phyloP scores from a whole-genome alignment of 2,888 invertebrate genomes.

The Heterodera filipjevi region DNA sequence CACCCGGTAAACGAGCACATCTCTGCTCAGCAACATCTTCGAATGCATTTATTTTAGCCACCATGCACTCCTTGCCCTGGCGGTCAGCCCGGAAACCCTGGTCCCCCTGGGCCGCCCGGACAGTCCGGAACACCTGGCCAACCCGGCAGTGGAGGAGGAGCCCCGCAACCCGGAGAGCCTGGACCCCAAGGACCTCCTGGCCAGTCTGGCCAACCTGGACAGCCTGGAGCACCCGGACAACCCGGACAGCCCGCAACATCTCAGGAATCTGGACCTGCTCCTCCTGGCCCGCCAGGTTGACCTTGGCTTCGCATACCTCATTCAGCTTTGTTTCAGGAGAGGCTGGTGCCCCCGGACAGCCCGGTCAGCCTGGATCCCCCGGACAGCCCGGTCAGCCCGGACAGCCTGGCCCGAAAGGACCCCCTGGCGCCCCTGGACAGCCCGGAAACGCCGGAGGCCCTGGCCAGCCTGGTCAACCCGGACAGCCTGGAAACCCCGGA shows the following conservation, averaged over 20 bases:
- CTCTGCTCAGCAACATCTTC: not conserved
- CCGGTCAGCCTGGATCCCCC: slow-evolving; percentile 56
- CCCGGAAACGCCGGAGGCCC: slow-evolving; percentile 46
- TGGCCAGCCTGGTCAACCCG: slow-evolving; percentile 40
- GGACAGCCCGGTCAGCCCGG: slow-evolving; percentile 49
- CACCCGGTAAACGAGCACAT: slow-evolving; percentile 48
- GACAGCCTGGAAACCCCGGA: slow-evolving; percentile 37
- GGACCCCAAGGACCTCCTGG: slow-evolving; percentile 44
- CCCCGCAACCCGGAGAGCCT: slow-evolving; percentile 48
- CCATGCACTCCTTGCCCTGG: slow-evolving; percentile 37
- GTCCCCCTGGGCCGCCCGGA: slow-evolving; percentile 51
- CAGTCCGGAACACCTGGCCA: slow-evolving; percentile 50
- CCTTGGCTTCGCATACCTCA: not conserved
- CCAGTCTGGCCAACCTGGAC: slow-evolving; percentile 44
- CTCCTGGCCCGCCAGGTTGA: slow-evolving; percentile 48
- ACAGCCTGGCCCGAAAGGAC: slow-evolving; percentile 53
- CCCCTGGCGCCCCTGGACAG: slow-evolving; percentile 51
- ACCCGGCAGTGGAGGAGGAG: slow-evolving; percentile 46
- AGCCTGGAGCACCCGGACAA: slow-evolving; percentile 46
- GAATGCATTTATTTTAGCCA: slow-evolving; percentile 2
- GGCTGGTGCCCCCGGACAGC: slow-evolving; percentile 53
- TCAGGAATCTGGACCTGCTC: slow-evolving; percentile 47
- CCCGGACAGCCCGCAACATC: slow-evolving; percentile 44
- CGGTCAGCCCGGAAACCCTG: slow-evolving; percentile 50
- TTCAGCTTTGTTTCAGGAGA: slow-evolving; percentile 39